phyloP scores from a whole-genome alignment of 2,888 invertebrate species.

The Melinopterus prodromus region DNA sequence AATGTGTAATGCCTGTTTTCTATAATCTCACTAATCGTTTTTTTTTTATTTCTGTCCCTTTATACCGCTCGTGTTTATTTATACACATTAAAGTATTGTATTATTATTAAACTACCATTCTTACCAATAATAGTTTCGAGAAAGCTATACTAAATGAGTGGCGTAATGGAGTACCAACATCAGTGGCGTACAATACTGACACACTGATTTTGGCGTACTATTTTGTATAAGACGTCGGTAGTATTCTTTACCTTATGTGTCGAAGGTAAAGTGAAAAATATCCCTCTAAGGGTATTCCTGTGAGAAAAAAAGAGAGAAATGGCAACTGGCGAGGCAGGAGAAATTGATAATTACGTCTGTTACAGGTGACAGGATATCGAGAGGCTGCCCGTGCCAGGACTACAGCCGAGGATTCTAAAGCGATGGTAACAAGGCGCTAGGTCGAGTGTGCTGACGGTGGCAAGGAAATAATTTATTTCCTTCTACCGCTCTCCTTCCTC shows the following conservation, averaged over 20 bases:
- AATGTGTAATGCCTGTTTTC: too few species aligned
- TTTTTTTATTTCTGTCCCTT: too few species aligned
- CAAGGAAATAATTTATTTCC: background rate
- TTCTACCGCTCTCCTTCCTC: background rate
- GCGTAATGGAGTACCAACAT: too few species aligned
- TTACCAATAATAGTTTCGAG: too few species aligned
- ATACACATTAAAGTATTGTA: too few species aligned
- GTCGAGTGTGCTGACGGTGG: background rate
- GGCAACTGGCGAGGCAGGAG: background rate
- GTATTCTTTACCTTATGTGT: background rate
- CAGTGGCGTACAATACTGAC: too few species aligned
- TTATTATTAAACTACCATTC: too few species aligned
- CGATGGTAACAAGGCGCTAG: background rate
- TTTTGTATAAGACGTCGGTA: too few species aligned
- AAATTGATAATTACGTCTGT: slow-evolving; percentile 4
- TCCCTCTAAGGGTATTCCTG: background rate
- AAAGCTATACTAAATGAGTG: too few species aligned
- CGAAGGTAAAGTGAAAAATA: background rate
- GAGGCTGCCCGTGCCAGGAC: background rate
- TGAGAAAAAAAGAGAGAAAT: background rate
- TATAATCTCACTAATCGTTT: too few species aligned
- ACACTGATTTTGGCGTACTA: too few species aligned
- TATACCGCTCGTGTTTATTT: too few species aligned
- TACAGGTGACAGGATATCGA: slow-evolving; percentile 4
- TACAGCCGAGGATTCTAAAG: background rate